These are phyloP conservation scores for Hofmannophila pseudospretella DNA, from an alignment of 2,888 invertebrate species.

Conservation along the genomic window DNA sequence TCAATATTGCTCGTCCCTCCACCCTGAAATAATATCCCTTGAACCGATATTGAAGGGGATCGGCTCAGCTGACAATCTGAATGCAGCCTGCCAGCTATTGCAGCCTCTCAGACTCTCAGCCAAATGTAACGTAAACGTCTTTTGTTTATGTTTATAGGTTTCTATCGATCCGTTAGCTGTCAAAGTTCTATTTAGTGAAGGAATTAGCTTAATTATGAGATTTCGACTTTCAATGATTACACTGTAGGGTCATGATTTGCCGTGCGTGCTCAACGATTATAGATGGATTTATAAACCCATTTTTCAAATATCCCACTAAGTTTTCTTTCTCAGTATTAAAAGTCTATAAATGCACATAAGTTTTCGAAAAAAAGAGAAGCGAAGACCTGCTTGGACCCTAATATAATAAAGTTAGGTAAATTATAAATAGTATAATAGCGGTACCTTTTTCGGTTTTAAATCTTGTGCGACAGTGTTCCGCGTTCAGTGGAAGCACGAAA, in stretches of 20 bases:
- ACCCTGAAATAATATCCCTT: conserved; percentile 67
- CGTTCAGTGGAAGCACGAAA: conserved; percentile 43
- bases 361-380: too few species aligned
- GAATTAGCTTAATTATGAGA: neutral
- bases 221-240: too few species aligned
- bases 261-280: too few species aligned
- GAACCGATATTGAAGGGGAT: conserved; percentile 54
- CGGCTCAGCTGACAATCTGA: conserved; percentile 53
- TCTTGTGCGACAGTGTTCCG: conserved; percentile 49
- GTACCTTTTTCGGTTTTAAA: conserved; percentile 57
- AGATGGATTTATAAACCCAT: too few species aligned
- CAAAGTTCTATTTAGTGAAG: neutral
- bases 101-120: conserved; percentile 31
- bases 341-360: too few species aligned
- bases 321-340: too few species aligned
- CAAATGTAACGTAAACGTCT: conserved; percentile 60
- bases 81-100: conserved; percentile 52
- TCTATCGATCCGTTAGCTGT: too few species aligned
- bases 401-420: too few species aligned
- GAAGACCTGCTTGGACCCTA: too few species aligned
- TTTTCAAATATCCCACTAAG: too few species aligned
- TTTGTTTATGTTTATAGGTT: conserved; percentile 49
- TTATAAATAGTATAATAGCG: too few species aligned
- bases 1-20: conserved; percentile 62
- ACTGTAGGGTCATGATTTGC: too few species aligned